Conservation (phyloP, 2,888 invertebrate genomes). For the Eristalis arbustorum region DNA sequence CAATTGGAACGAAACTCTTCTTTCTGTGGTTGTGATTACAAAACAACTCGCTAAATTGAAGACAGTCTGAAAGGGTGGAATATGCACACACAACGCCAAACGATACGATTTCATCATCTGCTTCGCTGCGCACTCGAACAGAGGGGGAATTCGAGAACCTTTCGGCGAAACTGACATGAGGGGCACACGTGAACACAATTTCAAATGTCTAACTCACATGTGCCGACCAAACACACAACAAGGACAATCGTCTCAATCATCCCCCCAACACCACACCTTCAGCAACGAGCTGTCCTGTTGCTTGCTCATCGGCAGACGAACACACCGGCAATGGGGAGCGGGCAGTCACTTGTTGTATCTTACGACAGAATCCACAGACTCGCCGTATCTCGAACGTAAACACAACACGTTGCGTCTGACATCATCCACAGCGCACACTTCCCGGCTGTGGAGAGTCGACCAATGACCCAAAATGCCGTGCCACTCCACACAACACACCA, state of each 20-base stretch:
- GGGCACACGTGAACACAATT: neutral
- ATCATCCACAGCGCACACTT: constrained; percentile 24
- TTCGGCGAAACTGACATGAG: neutral
- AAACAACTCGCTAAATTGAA: neutral
- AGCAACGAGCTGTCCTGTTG: constrained; percentile 6
- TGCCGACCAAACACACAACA: neutral
- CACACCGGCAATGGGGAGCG: neutral
- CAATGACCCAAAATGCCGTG: constrained; percentile 54
- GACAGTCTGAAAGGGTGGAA: neutral
- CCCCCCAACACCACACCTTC: neutral
- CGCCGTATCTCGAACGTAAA: constrained; percentile 54
- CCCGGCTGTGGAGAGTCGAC: constrained; percentile 22
- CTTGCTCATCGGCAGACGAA: constrained; percentile 13
- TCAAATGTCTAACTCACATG: neutral
- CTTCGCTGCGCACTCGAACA: neutral
- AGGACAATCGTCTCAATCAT: neutral
- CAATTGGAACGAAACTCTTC: neutral
- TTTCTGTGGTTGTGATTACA: neutral
- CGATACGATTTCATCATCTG: neutral
- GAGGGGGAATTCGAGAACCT: neutral
- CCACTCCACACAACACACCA: neutral
- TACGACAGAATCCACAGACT: constrained; percentile 31
- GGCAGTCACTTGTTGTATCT: constrained; percentile 34
- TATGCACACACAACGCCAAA: neutral
- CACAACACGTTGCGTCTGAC: constrained; percentile 59